These are phyloP conservation scores for Furnarius figulus DNA, from an alignment of 2,113 vertebrate genomes.

Conservation along the genomic window DNA sequence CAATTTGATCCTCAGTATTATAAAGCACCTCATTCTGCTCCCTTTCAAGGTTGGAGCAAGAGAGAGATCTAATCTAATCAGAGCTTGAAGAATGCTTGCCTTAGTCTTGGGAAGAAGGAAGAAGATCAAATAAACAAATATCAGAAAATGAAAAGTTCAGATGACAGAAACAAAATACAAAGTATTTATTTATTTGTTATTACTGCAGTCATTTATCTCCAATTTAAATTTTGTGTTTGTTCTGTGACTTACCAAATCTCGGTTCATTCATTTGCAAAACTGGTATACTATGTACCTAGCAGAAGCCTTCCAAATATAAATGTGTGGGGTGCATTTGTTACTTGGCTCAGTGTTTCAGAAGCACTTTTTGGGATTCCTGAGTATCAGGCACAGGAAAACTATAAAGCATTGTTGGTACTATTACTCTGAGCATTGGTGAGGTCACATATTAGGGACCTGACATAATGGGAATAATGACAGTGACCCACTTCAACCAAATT, in stretches of 20 bases:
- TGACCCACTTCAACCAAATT: background rate
- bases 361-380: background rate
- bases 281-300: background rate
- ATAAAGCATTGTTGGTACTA: background rate
- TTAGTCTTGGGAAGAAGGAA: background rate
- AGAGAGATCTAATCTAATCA: background rate
- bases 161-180: background rate
- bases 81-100: background rate
- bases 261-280: background rate
- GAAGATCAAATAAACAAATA: background rate
- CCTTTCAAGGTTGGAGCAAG: background rate
- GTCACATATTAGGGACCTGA: background rate
- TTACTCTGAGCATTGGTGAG: background rate
- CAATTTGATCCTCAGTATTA: background rate
- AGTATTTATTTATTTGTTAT: background rate
- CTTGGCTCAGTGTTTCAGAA: background rate
- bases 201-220: background rate
- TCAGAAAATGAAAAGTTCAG: background rate
- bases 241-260: background rate
- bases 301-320: background rate
- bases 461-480: background rate
- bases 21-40: background rate
- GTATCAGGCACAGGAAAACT: background rate
- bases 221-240: background rate
- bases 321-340: background rate